phyloP scores from a whole-genome alignment of 2,888 invertebrate species.

The Gortyna flavago region DNA sequence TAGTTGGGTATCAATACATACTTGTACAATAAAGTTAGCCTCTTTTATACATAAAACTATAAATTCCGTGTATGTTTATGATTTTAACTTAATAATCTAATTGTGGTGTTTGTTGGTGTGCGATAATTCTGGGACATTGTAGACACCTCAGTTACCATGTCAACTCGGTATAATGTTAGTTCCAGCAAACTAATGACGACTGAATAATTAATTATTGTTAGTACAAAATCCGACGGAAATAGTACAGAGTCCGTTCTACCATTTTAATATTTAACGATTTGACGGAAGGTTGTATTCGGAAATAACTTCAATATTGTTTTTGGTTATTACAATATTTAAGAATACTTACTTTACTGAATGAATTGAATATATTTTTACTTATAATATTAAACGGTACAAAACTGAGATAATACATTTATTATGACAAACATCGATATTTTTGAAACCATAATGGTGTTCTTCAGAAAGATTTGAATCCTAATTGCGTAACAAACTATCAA shows the following conservation, averaged over 20 bases:
- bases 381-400: background rate
- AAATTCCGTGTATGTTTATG: background rate
- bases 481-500: no score
- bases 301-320: slow-evolving; percentile 12
- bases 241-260: slow-evolving; percentile 10
- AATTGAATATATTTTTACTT: background rate
- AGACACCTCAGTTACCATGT: background rate
- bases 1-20: no score
- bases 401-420: background rate
- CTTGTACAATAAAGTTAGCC: no score
- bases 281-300: background rate
- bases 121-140: background rate
- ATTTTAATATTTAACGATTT: slow-evolving; percentile 42
- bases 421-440: background rate
- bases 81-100: background rate
- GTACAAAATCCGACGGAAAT: slow-evolving; percentile 10
- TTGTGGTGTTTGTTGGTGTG: background rate
- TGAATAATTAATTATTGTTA: slow-evolving; percentile 30
- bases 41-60: no score
- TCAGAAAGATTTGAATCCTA: no score
- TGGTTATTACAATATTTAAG: background rate
- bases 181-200: background rate
- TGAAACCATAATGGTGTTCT: no score
- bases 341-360: slow-evolving; percentile 5
- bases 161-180: background rate